Conservation (phyloP, 1,140 invertebrate genomes). For the Varroa destructor region DNA sequence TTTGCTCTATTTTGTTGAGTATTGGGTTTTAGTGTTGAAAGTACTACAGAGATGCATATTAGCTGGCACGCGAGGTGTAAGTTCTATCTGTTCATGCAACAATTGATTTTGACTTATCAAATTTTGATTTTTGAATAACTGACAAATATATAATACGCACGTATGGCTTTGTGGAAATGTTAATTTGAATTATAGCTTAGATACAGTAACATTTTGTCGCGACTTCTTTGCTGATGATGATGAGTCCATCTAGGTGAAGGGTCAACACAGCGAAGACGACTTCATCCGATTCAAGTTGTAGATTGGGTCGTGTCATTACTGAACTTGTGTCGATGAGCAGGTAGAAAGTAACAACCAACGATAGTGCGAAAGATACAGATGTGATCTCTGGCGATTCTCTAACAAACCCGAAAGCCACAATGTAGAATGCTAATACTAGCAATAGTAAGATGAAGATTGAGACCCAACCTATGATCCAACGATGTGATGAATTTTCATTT, state of each 20-base stretch:
- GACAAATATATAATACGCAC: background rate
- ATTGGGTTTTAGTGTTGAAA: too few species aligned
- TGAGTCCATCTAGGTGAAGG: background rate
- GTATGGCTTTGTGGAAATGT: background rate
- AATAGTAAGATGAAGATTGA: background rate
- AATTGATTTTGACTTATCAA: constrained; percentile 6
- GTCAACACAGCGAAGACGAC: constrained; percentile 14
- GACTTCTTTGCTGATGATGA: background rate
- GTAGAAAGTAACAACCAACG: background rate
- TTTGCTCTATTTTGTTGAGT: too few species aligned
- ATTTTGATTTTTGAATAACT: background rate
- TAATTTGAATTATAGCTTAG: background rate
- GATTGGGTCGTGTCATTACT: background rate
- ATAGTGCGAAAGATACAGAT: constrained; percentile 4
- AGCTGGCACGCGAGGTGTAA: too few species aligned
- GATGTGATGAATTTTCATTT: too few species aligned
- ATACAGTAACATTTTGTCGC: background rate
- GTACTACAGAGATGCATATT: too few species aligned
- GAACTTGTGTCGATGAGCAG: constrained; percentile 5
- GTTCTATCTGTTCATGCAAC: too few species aligned
- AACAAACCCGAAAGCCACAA: background rate
- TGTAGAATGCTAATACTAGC: constrained; percentile 1
- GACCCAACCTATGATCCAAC: background rate
- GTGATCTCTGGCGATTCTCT: constrained; percentile 18
- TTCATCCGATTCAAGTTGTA: constrained; percentile 12